Conservation (phyloP, 64 coral and sea anemone species). For the Orbicella faveolata region DNA sequence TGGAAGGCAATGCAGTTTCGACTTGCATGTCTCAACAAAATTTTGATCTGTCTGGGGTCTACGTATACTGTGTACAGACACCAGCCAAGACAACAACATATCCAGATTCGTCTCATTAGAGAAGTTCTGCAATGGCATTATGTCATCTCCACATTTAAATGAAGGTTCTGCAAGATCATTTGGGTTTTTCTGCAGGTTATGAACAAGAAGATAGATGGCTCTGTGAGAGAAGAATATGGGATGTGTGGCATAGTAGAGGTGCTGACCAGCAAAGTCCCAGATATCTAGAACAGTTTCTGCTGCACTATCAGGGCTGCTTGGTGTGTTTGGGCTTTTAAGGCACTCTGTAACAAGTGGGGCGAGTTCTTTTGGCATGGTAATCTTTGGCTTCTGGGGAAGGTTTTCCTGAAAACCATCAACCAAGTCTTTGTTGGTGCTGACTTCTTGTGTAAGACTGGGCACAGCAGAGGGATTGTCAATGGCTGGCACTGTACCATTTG, state of each 20-base stretch:
- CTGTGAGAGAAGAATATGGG: conserved; percentile 26
- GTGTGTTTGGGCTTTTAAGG: background rate
- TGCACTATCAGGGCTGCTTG: background rate
- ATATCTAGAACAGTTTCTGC: conserved; percentile 30
- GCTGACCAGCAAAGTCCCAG: conserved; percentile 42
- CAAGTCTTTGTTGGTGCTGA: background rate
- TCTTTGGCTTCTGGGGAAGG: background rate
- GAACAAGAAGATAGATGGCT: conserved; percentile 33
- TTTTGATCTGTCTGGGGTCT: background rate
- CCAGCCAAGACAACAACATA: conserved; percentile 38
- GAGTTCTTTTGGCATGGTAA: conserved; percentile 16
- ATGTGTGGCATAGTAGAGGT: conserved; percentile 29
- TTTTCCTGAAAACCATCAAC: background rate
- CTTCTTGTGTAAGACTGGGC: background rate
- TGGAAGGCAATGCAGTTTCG: conserved; percentile 6
- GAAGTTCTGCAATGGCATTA: background rate
- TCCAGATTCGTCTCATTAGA: conserved; percentile 37
- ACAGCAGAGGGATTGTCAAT: background rate
- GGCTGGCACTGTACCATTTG: background rate
- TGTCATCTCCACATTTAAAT: background rate
- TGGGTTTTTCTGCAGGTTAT: conserved; percentile 30
- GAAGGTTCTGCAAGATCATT: conserved; percentile 12
- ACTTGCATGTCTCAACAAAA: conserved; percentile 7
- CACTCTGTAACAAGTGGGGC: conserved; percentile 15
- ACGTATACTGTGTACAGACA: conserved; percentile 41